These are phyloP conservation scores for Cryptoprocta ferox DNA, from an alignment of 2,797 vertebrate genomes.

Conservation along the genomic window DNA sequence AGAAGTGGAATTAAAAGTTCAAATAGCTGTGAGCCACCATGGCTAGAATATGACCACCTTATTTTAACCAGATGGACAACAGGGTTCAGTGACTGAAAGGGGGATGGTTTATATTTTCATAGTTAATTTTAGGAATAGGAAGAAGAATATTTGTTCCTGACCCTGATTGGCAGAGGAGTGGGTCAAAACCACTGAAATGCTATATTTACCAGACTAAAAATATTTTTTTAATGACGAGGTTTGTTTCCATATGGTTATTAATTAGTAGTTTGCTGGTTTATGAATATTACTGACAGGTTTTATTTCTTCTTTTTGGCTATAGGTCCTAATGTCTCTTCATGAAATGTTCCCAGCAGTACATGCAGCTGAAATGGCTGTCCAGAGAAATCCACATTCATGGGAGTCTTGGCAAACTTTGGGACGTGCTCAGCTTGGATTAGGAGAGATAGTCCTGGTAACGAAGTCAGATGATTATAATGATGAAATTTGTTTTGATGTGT, in stretches of 20 bases:
- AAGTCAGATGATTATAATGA: conserved; percentile 18
- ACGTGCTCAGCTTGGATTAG: conserved; percentile 95
- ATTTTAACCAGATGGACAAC: neutral
- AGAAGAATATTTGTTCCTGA: conserved; percentile 47
- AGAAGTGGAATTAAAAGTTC: neutral
- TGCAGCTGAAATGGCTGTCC: conserved; percentile 95
- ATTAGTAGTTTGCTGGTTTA: neutral
- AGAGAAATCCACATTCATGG: conserved; percentile 93
- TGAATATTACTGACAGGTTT: neutral
- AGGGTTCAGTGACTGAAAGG: neutral
- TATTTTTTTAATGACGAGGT: conserved; percentile 18
- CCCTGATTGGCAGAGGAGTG: neutral
- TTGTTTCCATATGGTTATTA: neutral
- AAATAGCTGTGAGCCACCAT: neutral
- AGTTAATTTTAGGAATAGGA: conserved; percentile 24
- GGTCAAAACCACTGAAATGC: conserved; percentile 30
- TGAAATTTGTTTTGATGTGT: conserved; percentile 38
- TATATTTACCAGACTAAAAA: conserved; percentile 29
- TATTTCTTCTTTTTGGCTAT: conserved; percentile 48
- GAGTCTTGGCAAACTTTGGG: conserved; percentile 97
- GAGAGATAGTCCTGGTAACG: conserved; percentile 95
- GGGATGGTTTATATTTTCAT: conserved; percentile 44
- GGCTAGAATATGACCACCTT: neutral
- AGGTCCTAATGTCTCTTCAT: conserved; percentile 94
- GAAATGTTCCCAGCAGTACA: conserved; percentile 96